These are phyloP conservation scores for Exephanes ischioxanthus DNA, from an alignment of 2,888 invertebrate genomes.

Conservation along the genomic window DNA sequence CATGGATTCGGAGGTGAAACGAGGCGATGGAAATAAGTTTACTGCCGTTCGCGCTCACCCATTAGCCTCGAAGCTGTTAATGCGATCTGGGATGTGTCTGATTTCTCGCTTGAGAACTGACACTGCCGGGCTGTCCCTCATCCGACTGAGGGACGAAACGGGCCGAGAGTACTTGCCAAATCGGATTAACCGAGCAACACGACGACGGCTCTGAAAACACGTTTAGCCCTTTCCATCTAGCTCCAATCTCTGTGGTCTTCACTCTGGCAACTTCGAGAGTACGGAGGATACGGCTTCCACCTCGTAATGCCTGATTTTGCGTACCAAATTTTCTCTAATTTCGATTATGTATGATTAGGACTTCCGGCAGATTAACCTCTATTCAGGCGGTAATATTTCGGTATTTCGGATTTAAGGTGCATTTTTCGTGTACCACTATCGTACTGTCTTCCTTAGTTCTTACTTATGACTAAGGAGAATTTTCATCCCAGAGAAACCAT, in stretches of 20 bases:
- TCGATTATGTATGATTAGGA: background rate
- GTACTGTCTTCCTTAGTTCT: too few relatives aligned
- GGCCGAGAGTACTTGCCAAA: slow-evolving; percentile 25
- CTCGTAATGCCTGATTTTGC: background rate
- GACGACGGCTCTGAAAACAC: slow-evolving; percentile 45
- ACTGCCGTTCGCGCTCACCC: slow-evolving; percentile 3
- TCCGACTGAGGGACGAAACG: background rate
- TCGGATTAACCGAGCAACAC: slow-evolving; percentile 44
- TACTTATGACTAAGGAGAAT: too few relatives aligned
- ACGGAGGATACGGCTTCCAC: background rate
- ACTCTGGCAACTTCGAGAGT: background rate
- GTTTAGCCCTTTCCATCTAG: slow-evolving; percentile 27
- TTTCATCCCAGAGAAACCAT: too few relatives aligned
- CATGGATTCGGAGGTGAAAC: background rate
- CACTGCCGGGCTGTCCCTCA: background rate
- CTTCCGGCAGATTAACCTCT: background rate
- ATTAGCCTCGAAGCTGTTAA: slow-evolving; percentile 22
- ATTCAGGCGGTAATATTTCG: background rate
- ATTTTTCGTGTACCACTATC: background rate
- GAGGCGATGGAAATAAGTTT: background rate
- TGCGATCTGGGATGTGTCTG: slow-evolving; percentile 25
- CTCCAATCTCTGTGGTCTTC: background rate
- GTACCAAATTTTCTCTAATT: background rate
- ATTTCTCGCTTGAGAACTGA: slow-evolving; percentile 9
- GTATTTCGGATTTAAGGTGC: background rate